Base-by-base conservation (phyloP, 2,113 vertebrate species). In the Nycticorax nycticorax region DNA sequence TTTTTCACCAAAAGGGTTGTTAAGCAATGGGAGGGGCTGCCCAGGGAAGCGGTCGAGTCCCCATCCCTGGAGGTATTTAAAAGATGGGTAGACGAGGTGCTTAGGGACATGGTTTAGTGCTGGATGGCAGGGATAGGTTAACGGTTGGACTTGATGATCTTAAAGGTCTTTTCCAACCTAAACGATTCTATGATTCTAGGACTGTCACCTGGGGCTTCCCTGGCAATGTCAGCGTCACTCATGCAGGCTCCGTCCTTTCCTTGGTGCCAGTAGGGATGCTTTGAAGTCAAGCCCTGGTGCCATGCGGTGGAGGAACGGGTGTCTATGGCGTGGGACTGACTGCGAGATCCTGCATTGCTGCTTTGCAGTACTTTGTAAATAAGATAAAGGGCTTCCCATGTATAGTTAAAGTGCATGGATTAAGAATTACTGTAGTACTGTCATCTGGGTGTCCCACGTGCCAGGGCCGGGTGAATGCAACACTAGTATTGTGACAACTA, bases 251-350 rank as follows among this genome's bases (percentile, higher is more conserved):
- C 69, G 30, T 50, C 45, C 72, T 60, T n/a, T 50, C 33, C 8
- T 3, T 37, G 37, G 11, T 17, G 57, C 33, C 30, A 14, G n/a
- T 55, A 24, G 53, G 56, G 10, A 41, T 1, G 1, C 35, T 91
- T n/a, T 88, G 69, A 82, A 85, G 43, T 33, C 39, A 64, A 79
- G 14, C 27, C 23, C 3, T n/a, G 21, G 69, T 72, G 32, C 27
- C 18, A 3, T 28, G 53, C 43, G 71, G 43, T 27, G 76, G 39
- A 78, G 85, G 26, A 84, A 43, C 1, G 2, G 3, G 24, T 35
- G 14, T 27, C 33, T 53, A 2, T 5, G 32, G 12, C 0, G 0
- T 5, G 9, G 55, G 69, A 30, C 43, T 63, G 37, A 47, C 4
- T 21, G 45, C 60, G 22, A 63, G 21, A 56, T 55, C 60, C 30